These are phyloP conservation scores for Grammomys dolichurus DNA, from an alignment of 2,113 vertebrate genomes.

Conservation along the genomic window DNA sequence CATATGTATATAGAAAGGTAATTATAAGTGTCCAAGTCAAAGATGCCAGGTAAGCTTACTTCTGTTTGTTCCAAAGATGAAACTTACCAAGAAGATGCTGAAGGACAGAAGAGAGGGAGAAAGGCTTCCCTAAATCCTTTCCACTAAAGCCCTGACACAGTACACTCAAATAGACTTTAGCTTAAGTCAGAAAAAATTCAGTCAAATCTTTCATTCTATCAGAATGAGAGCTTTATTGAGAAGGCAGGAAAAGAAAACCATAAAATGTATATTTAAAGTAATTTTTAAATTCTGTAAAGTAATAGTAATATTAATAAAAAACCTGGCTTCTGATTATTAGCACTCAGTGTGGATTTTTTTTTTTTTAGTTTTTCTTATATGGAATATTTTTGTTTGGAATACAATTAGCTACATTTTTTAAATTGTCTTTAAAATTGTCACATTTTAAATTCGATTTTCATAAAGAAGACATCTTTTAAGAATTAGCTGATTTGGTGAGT, in stretches of 20 bases:
- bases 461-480: not conserved
- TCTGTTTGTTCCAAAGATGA: not conserved
- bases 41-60: not conserved
- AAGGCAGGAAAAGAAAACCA: not conserved
- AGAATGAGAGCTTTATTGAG: not conserved
- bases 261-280: not conserved
- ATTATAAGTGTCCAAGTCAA: not conserved
- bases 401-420: not conserved
- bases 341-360: not conserved
- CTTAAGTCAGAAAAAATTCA: not conserved
- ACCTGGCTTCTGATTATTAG: not conserved
- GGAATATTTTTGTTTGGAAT: not conserved
- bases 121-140: not conserved
- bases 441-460: not conserved
- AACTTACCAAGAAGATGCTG: not conserved
- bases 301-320: not conserved
- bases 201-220: conserved; percentile 15
- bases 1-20: not conserved
- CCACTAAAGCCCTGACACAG: not conserved
- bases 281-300: not conserved
- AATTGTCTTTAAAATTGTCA: not conserved
- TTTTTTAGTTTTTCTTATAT: not conserved
- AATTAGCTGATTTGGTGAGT: not conserved
- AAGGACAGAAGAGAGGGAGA: not conserved
- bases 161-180: not conserved